A percentile compares a stretch with the other conserved stretches of the same genome.
Conservation (phyloP, 2,888 invertebrate genomes). For the Ophion ellenae region DNA sequence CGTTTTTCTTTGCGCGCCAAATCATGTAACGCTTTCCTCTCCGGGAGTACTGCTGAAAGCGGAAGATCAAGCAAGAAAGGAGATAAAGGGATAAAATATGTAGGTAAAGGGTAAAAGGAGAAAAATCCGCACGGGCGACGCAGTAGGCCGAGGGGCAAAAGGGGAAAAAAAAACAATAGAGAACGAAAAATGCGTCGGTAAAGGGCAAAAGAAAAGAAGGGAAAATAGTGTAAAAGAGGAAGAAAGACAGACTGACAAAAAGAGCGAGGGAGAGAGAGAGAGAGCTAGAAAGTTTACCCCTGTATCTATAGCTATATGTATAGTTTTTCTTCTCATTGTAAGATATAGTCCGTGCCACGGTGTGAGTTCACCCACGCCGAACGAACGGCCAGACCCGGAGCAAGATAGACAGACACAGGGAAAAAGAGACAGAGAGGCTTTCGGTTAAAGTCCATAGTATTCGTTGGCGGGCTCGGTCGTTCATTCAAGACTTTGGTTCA, state of each 20-base stretch:
- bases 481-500: conserved; percentile 67
- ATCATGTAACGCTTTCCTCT: neutral
- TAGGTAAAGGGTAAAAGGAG: conserved; percentile 15
- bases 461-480: conserved; percentile 57
- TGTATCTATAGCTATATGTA: conserved; percentile 28
- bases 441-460: conserved; percentile 60
- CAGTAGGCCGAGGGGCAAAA: neutral
- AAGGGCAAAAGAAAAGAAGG: conserved; percentile 23
- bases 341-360: conserved; percentile 25
- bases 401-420: conserved; percentile 16
- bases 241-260: neutral
- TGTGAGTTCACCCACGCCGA: conserved; percentile 51
- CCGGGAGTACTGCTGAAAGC: neutral
- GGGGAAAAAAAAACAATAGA: neutral
- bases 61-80: neutral
- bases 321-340: conserved; percentile 47
- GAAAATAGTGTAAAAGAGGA: conserved; percentile 10
- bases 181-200: neutral
- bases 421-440: conserved; percentile 52
- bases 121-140: too few relatives aligned
- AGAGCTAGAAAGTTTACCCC: conserved; percentile 1
- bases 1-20: neutral
- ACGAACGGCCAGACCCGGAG: conserved; percentile 32
- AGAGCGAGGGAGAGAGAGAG: neutral
- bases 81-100: conserved; percentile 3